These are phyloP conservation scores for Acronicta leporina DNA, from an alignment of 2,888 invertebrate genomes.

Conservation along the genomic window DNA sequence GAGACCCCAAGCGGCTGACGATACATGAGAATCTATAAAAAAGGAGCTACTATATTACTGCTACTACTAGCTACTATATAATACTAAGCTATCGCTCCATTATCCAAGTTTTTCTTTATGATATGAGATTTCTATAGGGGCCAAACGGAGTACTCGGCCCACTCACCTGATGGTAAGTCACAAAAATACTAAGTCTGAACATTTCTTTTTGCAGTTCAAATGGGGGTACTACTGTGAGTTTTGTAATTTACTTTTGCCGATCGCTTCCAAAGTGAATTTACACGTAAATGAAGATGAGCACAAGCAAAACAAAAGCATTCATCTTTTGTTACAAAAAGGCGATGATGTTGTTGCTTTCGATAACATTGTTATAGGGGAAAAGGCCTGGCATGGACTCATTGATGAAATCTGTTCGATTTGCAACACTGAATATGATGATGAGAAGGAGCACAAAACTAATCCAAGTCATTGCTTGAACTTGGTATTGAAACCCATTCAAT, in stretches of 20 bases:
- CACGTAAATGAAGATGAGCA: conserved; percentile 68
- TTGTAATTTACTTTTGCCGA: conserved; percentile 68
- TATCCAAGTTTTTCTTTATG: too few species aligned
- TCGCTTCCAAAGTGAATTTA: conserved; percentile 64
- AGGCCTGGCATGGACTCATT: conserved; percentile 72
- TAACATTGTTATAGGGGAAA: conserved; percentile 63
- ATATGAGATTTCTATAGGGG: too few species aligned
- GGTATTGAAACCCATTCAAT: conserved; percentile 64
- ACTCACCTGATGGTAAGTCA: too few species aligned
- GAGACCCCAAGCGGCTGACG: too few species aligned
- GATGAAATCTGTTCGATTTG: conserved; percentile 72
- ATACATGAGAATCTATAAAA: too few species aligned
- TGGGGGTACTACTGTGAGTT: conserved; percentile 74
- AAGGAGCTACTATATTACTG: too few species aligned
- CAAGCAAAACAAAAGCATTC: conserved; percentile 55
- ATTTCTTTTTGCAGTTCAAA: conserved; percentile 66
- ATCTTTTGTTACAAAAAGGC: conserved; percentile 54
- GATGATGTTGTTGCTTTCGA: conserved; percentile 61
- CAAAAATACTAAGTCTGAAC: too few species aligned
- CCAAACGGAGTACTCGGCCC: too few species aligned
- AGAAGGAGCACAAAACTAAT: conserved; percentile 62
- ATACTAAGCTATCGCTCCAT: too few species aligned
- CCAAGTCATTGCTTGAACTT: conserved; percentile 69
- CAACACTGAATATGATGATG: conserved; percentile 67
- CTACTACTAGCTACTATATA: too few species aligned